Evolutionary conservation across 1,140 invertebrate genomes (phyloP), one percentile per base, ranked within the genome.

Genomic region (Chionoecetes opilio): DNA sequence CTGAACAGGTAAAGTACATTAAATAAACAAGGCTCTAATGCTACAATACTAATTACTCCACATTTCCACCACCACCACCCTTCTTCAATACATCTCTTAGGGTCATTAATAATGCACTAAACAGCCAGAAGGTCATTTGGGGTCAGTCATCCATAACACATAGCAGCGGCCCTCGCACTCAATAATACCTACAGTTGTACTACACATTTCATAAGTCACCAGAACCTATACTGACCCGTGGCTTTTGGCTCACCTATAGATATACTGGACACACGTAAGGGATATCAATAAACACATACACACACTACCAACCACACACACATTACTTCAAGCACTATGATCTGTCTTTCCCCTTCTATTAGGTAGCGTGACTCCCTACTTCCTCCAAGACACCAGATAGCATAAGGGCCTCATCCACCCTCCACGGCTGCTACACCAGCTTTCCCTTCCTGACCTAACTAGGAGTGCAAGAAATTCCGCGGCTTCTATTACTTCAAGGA

Each of bases 391-490:
- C 32, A 87, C 32, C 32, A 34, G 37, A 87, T 87, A 87, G 37
- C 37, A n/a, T 17, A 37, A 34, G 41, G n/a, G 37, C 31, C 87
- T 31, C 35, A 31, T 46, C 31, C 35, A 29, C 37, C 41, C 37
- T 9, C 21, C 87, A 41, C n/a, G 5, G 32, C n/a, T 89, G n/a
- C 87, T 46, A 17, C n/a, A n/a, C n/a, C 32, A 26, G 26, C n/a
- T 46, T 89, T 31, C 87, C 41, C 87, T 89, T 35, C 87, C 35
- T 89, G 34, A 89, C 87, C 87, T 75, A 75, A 75, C 63, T 26
- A 75, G 63, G n/a, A 75, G n/a, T 17, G 63, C 63, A 75, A 75
- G 63, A 75, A 75, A 75, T 75, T 75, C 63, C 63, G n/a, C 63
- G 63, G 63, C 63, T 75, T 75, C 63, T 75, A 75, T 75, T 75